These are phyloP conservation scores for Drosophila persimilis DNA, from an alignment of 1,140 invertebrate genomes.

Conservation along the genomic window DNA sequence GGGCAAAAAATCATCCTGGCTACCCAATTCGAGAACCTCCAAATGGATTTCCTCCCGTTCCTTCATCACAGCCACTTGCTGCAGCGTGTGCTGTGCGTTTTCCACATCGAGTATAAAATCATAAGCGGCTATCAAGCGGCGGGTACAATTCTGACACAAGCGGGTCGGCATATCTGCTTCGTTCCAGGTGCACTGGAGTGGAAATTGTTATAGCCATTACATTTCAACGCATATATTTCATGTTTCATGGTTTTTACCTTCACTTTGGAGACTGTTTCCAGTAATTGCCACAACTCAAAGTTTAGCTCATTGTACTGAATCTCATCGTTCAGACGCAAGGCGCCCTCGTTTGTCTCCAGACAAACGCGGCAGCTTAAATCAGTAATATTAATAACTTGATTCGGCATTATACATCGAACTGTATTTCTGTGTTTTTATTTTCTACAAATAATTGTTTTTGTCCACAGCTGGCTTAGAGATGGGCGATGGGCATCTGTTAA, in stretches of 20 bases:
- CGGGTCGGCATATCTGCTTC: constrained; percentile 49
- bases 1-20: constrained; percentile 1
- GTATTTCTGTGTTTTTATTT: no score
- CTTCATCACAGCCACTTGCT: constrained; percentile 15
- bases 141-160: constrained; percentile 59
- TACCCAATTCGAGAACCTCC: constrained; percentile 10
- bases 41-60: constrained; percentile 4
- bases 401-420: constrained; percentile 11
- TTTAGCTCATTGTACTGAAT: constrained; percentile 63
- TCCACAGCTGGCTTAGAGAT: background rate
- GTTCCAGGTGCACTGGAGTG: constrained; percentile 23
- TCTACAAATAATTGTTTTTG: constrained; percentile 1
- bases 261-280: constrained; percentile 57
- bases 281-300: constrained; percentile 55
- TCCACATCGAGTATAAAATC: constrained; percentile 66
- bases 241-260: constrained; percentile 36
- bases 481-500: no score
- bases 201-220: background rate
- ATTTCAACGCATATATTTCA: background rate
- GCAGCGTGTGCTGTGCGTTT: constrained; percentile 48
- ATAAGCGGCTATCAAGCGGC: constrained; percentile 58
- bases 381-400: constrained; percentile 24
- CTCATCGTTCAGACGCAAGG: constrained; percentile 54
- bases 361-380: constrained; percentile 59
- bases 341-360: constrained; percentile 45